Evolutionary conservation across 2,113 vertebrate species (phyloP), one percentile per base, ranked within the genome.

Genomic region (Sclerurus mexicanus): DNA sequence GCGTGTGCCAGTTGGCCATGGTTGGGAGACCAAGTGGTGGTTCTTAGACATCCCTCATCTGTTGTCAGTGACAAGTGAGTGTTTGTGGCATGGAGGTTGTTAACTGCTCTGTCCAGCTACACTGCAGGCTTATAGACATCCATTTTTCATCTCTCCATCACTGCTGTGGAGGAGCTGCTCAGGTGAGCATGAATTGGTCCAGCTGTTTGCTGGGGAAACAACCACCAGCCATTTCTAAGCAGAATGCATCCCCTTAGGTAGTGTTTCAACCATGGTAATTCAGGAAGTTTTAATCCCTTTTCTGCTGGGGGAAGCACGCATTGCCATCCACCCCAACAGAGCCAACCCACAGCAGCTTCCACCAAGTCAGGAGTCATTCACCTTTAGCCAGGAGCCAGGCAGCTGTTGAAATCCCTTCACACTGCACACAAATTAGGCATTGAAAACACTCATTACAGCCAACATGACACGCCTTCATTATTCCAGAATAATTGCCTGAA

Each of bases 381-480:
- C 96, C 93, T 92, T 77, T 90, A 87, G 75, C 96, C 93, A 85
- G 87, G 62, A 90, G 44, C 50, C 80, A 33, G 91, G 91, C 91
- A 79, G 82, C 90, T 86, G 78, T 9, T 78, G 85, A 92, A 93
- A 88, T 95, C 82, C 80, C 86, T 73, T 78, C 79, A 63, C 69
- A 37, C 7, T 50, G 69, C 89, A 72, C 55, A 12, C 82, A 87
- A 93, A 95, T 94, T 78, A 96, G 91, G 87, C 94, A 82, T 76
- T 91, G 92, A 93, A 95, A 92, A 90, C 55, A 53, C 90, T 96
- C 95, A 92, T 96, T 95, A 93, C 77, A 71, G 93, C 90, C 91
- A 81, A 80, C 92, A 85, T 50, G 85, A 90, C 96, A 96, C 47
- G 52, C 95, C 95, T 92, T 94, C 92, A 67, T 96, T 96, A 95